phyloP scores from a whole-genome alignment of 2,113 vertebrate genomes.

The mouse (Mus musculus) region GRCm39 chr17:63634501-63635000 shows the following conservation, averaged over 20 bases:
- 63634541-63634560: not conserved
- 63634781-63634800: too few species aligned
- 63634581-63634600: not conserved
- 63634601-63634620: not conserved
- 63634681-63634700: not conserved
- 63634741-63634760: too few species aligned
- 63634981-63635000: not conserved
- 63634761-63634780: too few species aligned
- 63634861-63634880: too few species aligned
- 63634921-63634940: not conserved
- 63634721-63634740: not conserved
- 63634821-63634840: too few species aligned
- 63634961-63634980: not conserved
- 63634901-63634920: not conserved
- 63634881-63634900: not conserved
- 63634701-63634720: not conserved
- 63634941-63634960: not conserved
- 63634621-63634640: conserved; percentile 4
- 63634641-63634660: not conserved
- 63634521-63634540: not conserved
- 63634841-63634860: too few species aligned
- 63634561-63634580: not conserved
- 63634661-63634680: not conserved
- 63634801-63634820: too few species aligned
- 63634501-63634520: not conserved